Evolutionary conservation across 2,113 vertebrate species (phyloP).

Genomic region (Zeus faber): DNA sequence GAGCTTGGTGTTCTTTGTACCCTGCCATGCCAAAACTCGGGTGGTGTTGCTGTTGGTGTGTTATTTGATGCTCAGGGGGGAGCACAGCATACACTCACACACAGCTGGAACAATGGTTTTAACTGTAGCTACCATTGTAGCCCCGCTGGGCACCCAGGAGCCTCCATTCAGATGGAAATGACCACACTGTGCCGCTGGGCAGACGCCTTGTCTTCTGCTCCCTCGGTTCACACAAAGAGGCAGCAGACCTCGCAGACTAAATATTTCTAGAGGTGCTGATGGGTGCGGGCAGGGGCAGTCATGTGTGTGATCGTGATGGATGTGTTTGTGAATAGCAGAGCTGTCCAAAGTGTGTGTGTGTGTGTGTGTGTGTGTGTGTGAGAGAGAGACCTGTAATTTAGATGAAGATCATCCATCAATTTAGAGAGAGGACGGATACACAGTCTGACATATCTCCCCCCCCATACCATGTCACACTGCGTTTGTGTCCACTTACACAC

Average conservation of each 20-base stretch:
- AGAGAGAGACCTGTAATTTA: not conserved
- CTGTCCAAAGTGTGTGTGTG: not conserved
- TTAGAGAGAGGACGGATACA: not conserved
- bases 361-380: not conserved
- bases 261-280: slow-evolving; percentile 1
- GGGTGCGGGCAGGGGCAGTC: slow-evolving; percentile 1
- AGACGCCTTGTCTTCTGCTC: slow-evolving; percentile 40
- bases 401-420: not conserved
- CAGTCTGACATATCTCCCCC: not conserved
- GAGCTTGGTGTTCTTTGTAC: not conserved
- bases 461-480: not conserved
- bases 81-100: slow-evolving; percentile 16
- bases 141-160: slow-evolving; percentile 54
- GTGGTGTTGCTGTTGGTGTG: slow-evolving; percentile 9
- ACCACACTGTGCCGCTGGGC: slow-evolving; percentile 42
- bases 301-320: slow-evolving; percentile 8
- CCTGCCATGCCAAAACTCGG: slow-evolving; percentile 1
- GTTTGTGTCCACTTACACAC: not conserved
- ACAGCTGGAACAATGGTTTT: slow-evolving; percentile 60
- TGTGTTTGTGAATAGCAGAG: slow-evolving; percentile 9
- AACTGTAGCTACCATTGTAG: slow-evolving; percentile 65
- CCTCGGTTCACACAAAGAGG: not conserved
- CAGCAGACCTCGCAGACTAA: slow-evolving; percentile 2
- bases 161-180: slow-evolving; percentile 68
- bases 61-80: not conserved